Base-by-base conservation (phyloP, 2,888 invertebrate species). In the Tillus elongatus region DNA sequence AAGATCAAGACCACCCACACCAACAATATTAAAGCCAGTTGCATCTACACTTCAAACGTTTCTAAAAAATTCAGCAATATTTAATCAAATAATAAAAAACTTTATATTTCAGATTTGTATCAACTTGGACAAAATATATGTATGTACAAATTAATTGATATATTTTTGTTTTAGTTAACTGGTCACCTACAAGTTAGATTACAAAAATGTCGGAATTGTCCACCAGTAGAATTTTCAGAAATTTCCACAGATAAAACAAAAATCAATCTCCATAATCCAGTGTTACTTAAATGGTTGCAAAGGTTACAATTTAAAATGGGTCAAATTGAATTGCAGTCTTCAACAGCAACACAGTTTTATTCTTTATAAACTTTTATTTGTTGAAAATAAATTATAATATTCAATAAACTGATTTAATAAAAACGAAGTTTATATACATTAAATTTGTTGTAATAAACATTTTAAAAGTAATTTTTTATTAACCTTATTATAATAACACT, bases 261-360 rank as follows among this genome's bases (percentile, higher is more conserved):
- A 65, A 45, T 67, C 64, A 61, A 65, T 11, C 50, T 62, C 33
- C 57, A 61, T 45, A 73, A 74, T 41, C 71, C 75, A 2, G 68
- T 76, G 13, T 65, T 82, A 13, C 63, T 82, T 2, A 81, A 86
- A 49, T 92, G 95, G 83, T 71, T 98, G 37, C 90, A 92, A 64
- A 74, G 92, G 33, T 73, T 96, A 42, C 90, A 96, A 61, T 93
- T 96, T 61, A 97, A 96, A 72, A 93, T 98, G 83, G 93, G 93
- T 3, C 96, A 97, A 69, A 85, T 95, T 36, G 97, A 98, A 67
- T 69, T 90, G 45, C 91, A 92, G 64, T 88, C 89, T 2, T 88
- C 89, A 0, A 84, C 86, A 35, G 89, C 86, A n/a, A 87, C 87
- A 4, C 90, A 90, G 59, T 89, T 91, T 66, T 91, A 86, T 64